Base-by-base conservation (phyloP, 2,888 invertebrate species). In the Cetonia aurata region DNA sequence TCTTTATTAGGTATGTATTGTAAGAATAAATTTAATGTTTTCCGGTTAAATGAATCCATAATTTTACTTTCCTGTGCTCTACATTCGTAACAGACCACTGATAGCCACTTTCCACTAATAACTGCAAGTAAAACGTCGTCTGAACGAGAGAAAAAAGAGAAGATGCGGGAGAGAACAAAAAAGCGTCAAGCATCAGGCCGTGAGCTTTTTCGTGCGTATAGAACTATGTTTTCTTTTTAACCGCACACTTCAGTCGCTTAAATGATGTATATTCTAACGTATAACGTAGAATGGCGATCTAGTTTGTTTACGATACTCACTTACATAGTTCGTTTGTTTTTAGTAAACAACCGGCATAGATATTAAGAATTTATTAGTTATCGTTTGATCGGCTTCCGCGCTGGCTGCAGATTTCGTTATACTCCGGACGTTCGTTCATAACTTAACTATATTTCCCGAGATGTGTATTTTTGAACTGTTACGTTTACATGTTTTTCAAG, bases 401-500 rank as follows among this genome's bases (percentile, higher is more conserved):
- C 33, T 33, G 17, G 62, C 9, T 31, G 60, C 13, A 10, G 13
- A 13, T 15, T 50, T 25, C 50, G 19, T 50, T 50, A 50, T 9
- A 17, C 25, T 52, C 12, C 8, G n/a, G 25, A 52, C 12, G 10
- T 37, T 37, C 37, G 37, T 37, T 37, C 6, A 10, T 37, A 37
- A 8, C 10, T 37, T 37, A 37, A 37, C 2, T 42, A 4, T 6
- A 10, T 57, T 15, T 17, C 6, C 42, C 9, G 42, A 55, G 78
- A 89, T 89, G 89, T 89, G 89, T 80, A 87, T 89, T 78, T 81
- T 89, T 13, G 88, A 88, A 80, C 86, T 89, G 55, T 77, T 89
- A 50, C 85, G 88, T 6, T 80, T 89, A 31, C 88, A 88, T 74
- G 86, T 89, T 46, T 85, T 86, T 13, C 87, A 88, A 74, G 86